phyloP scores from a whole-genome alignment of 2,113 vertebrate species.

The Mastomys coucha region DNA sequence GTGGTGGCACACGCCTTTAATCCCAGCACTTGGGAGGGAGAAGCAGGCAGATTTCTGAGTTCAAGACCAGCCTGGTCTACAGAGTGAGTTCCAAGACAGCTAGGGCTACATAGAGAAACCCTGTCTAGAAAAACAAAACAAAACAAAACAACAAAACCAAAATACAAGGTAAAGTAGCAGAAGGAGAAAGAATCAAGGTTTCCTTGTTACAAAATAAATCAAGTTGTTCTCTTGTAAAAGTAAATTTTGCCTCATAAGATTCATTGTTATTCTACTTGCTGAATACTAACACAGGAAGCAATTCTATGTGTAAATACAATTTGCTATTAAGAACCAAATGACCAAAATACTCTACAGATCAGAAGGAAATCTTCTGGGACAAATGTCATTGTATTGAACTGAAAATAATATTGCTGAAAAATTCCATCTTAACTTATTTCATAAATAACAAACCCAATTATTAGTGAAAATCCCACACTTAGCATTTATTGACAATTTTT shows the following conservation, averaged over 20 bases:
- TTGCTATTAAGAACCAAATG: not conserved
- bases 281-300: not conserved
- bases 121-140: too few species aligned
- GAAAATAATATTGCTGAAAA: not conserved
- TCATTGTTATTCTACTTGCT: not conserved
- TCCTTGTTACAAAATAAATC: not conserved
- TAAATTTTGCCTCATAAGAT: not conserved
- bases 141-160: too few species aligned
- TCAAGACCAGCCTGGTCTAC: too few species aligned
- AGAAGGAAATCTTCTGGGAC: not conserved
- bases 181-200: constrained; percentile 27
- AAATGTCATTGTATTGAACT: not conserved
- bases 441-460: not conserved
- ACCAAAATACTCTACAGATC: not conserved
- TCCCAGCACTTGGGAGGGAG: too few species aligned
- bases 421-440: not conserved
- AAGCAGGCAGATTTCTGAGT: too few species aligned
- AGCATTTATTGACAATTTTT: not conserved
- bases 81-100: too few species aligned
- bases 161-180: constrained; percentile 63
- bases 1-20: too few species aligned
- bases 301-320: not conserved
- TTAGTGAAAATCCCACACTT: not conserved
- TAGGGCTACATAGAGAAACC: too few species aligned
- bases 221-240: not conserved